phyloP scores from a whole-genome alignment of 2,113 vertebrate genomes.

The Eleginops maclovinus region DNA sequence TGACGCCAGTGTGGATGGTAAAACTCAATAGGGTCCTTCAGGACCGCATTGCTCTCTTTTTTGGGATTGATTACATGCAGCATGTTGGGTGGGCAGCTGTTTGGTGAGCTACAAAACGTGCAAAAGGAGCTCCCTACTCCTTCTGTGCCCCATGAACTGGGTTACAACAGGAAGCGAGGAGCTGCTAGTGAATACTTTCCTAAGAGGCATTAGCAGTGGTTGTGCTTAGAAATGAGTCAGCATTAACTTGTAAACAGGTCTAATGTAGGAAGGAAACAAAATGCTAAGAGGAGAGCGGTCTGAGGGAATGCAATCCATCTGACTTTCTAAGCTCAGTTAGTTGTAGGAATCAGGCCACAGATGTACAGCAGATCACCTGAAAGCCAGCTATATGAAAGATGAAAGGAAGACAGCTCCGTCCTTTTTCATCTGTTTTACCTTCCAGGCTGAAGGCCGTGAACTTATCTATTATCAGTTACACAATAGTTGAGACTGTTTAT shows the following conservation, averaged over 20 bases:
- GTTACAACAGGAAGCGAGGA: slow-evolving; percentile 56
- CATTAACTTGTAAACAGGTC: slow-evolving; percentile 45
- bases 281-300: slow-evolving; percentile 25
- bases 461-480: neutral
- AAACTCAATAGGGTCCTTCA: slow-evolving; percentile 57
- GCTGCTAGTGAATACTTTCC: slow-evolving; percentile 69
- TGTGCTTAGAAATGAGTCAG: slow-evolving; percentile 41
- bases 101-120: slow-evolving; percentile 39
- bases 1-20: slow-evolving; percentile 96
- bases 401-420: slow-evolving; percentile 22
- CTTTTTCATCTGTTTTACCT: slow-evolving; percentile 12
- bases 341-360: slow-evolving; percentile 27
- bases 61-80: slow-evolving; percentile 59
- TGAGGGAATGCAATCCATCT: slow-evolving; percentile 28
- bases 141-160: slow-evolving; percentile 53
- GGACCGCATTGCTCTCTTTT: slow-evolving; percentile 46
- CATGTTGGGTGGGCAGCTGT: slow-evolving; percentile 58
- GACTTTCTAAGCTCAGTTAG: slow-evolving; percentile 21
- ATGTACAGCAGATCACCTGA: slow-evolving; percentile 41
- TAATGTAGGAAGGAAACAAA: slow-evolving; percentile 28
- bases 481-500: neutral
- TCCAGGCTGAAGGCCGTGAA: neutral
- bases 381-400: slow-evolving; percentile 31
- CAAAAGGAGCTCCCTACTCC: slow-evolving; percentile 41
- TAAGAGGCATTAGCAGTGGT: slow-evolving; percentile 47